Evolutionary conservation across 2,888 invertebrate species (phyloP).

Genomic region (Oligia latruncula): DNA sequence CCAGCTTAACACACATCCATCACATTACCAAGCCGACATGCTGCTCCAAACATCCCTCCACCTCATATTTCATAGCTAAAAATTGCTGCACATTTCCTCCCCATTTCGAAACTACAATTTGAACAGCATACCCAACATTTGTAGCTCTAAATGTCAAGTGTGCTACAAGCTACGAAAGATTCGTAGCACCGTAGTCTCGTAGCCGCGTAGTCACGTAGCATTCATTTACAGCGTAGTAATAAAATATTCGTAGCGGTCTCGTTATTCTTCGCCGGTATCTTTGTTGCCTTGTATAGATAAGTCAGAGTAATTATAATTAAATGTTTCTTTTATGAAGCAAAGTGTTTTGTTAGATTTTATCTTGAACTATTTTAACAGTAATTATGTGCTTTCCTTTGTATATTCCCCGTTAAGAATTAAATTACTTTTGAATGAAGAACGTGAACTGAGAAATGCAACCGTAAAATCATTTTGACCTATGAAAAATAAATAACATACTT

Average conservation of each 20-base stretch:
- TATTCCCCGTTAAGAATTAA: not conserved
- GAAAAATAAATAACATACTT: not conserved
- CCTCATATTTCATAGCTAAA: slow-evolving; percentile 52
- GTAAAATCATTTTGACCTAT: not conserved
- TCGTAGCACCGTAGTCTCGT: slow-evolving; percentile 46
- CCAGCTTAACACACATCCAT: slow-evolving; percentile 39
- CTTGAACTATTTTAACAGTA: slow-evolving; percentile 2
- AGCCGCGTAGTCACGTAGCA: slow-evolving; percentile 45
- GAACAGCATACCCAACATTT: slow-evolving; percentile 43
- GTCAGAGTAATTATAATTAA: slow-evolving; percentile 52
- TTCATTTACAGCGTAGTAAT: slow-evolving; percentile 46
- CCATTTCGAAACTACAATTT: slow-evolving; percentile 45
- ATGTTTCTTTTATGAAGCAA: slow-evolving; percentile 48
- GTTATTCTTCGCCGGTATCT: slow-evolving; percentile 52
- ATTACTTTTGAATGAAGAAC: not conserved
- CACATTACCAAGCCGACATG: slow-evolving; percentile 19
- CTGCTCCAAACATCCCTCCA: slow-evolving; percentile 22
- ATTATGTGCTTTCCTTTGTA: slow-evolving; percentile 9
- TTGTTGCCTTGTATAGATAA: slow-evolving; percentile 49
- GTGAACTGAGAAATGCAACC: not conserved
- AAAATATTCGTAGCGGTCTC: slow-evolving; percentile 52
- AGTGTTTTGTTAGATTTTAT: slow-evolving; percentile 38
- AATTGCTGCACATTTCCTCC: slow-evolving; percentile 22
- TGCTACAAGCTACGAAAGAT: slow-evolving; percentile 58
- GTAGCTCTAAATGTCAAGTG: slow-evolving; percentile 56